These are phyloP conservation scores for Plutella xylostella DNA, from an alignment of 2,888 invertebrate genomes.

Conservation along the genomic window DNA sequence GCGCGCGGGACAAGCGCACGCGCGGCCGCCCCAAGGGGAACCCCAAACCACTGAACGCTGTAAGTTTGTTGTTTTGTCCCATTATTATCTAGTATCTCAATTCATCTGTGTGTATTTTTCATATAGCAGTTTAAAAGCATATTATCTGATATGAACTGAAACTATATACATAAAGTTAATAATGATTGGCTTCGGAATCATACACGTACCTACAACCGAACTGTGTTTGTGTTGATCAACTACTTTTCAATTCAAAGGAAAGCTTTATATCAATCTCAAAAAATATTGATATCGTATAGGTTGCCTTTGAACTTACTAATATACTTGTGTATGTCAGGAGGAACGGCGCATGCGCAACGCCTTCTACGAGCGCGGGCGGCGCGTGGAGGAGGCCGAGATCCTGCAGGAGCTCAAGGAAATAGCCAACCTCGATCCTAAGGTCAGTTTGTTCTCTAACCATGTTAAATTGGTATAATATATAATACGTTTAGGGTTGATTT, in stretches of 20 bases:
- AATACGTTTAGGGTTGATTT: no score
- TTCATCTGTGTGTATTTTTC: not conserved
- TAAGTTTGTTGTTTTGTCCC: not conserved
- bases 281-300: no score
- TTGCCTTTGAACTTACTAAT: no score
- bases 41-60: not conserved
- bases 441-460: constrained; percentile 9
- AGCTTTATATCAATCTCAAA: no score
- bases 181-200: no score
- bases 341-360: constrained; percentile 15
- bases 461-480: no score
- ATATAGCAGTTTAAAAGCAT: no score
- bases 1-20: not conserved
- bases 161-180: no score
- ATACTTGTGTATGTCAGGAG: constrained; percentile 8
- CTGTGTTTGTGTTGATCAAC: no score
- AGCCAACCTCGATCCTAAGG: constrained; percentile 3
- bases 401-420: constrained; percentile 8
- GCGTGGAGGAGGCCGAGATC: constrained; percentile 8
- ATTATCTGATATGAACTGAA: no score
- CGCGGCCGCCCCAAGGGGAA: constrained; percentile 1
- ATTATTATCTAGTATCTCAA: not conserved
- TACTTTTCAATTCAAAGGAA: no score
- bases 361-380: constrained; percentile 14
- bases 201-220: no score